phyloP scores from a whole-genome alignment of 2,888 invertebrate species.

The Apamea crenata region DNA sequence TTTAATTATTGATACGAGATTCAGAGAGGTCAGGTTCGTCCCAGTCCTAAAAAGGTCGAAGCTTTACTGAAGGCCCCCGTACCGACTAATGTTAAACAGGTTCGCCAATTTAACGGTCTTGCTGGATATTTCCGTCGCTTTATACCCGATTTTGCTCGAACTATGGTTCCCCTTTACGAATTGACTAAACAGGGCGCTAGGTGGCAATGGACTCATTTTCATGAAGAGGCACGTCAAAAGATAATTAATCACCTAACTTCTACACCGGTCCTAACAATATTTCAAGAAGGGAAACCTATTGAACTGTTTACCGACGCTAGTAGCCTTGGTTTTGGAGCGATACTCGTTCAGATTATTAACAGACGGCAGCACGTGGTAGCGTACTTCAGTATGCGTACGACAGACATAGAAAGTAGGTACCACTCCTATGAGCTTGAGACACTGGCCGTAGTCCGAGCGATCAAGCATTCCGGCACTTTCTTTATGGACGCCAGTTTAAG shows the following conservation, averaged over 20 bases:
- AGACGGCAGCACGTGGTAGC: constrained; percentile 23
- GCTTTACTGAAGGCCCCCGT: no score
- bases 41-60: no score
- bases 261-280: constrained; percentile 23
- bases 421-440: constrained; percentile 32
- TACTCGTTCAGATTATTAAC: constrained; percentile 19
- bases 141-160: no score
- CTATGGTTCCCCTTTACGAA: no score
- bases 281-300: constrained; percentile 21
- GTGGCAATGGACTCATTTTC: constrained; percentile 48
- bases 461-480: constrained; percentile 68
- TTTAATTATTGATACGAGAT: no score
- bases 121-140: no score
- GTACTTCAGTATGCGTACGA: constrained; percentile 29
- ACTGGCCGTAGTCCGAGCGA: constrained; percentile 54
- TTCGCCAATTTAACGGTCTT: no score
- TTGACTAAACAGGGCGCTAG: constrained; percentile 40
- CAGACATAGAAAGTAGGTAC: constrained; percentile 31
- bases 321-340: constrained; percentile 20
- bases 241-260: constrained; percentile 25
- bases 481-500: constrained; percentile 50
- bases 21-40: no score
- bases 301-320: constrained; percentile 28
- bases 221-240: constrained; percentile 52
- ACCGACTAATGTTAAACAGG: no score